phyloP scores from a whole-genome alignment of 2,888 invertebrate genomes.

The Notodonta ziczac region DNA sequence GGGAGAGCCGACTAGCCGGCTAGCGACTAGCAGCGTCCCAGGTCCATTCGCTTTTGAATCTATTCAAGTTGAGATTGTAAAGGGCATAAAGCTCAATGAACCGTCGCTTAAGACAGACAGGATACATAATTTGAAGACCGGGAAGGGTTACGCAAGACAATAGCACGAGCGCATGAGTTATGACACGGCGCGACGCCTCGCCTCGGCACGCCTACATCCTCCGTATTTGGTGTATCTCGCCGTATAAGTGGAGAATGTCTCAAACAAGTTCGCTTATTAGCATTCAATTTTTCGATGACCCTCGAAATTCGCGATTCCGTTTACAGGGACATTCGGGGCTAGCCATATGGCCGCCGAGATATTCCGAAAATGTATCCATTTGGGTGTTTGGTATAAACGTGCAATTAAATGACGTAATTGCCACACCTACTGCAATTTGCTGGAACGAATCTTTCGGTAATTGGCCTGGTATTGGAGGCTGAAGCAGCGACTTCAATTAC shows the following conservation, averaged over 20 bases:
- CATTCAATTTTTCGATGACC: slow-evolving; percentile 64
- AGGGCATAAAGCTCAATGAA: slow-evolving; percentile 68
- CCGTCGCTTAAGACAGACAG: slow-evolving; percentile 65
- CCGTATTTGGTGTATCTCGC: slow-evolving; percentile 70
- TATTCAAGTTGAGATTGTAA: slow-evolving; percentile 39
- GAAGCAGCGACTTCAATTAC: background rate
- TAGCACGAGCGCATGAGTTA: slow-evolving; percentile 52
- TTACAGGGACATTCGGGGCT: slow-evolving; percentile 18
- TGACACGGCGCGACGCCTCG: slow-evolving; percentile 53
- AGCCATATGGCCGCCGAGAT: slow-evolving; percentile 57
- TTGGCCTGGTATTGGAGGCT: slow-evolving; percentile 7
- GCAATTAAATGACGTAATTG: slow-evolving; percentile 35
- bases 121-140: slow-evolving; percentile 70
- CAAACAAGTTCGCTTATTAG: slow-evolving; percentile 57
- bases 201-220: slow-evolving; percentile 70
- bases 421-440: slow-evolving; percentile 22
- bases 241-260: slow-evolving; percentile 75
- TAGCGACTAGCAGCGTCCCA: slow-evolving; percentile 20
- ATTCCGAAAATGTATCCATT: slow-evolving; percentile 13
- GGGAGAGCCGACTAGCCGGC: slow-evolving; percentile 32
- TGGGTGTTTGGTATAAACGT: slow-evolving; percentile 19
- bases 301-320: slow-evolving; percentile 53
- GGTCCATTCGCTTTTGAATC: slow-evolving; percentile 43
- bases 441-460: background rate
- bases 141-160: slow-evolving; percentile 73